Percentiles rank a stretch among this genome's conserved stretches.
These are phyloP conservation scores for Chaetodon auriga DNA, from an alignment of 2,113 vertebrate species.

Conservation along the genomic window DNA sequence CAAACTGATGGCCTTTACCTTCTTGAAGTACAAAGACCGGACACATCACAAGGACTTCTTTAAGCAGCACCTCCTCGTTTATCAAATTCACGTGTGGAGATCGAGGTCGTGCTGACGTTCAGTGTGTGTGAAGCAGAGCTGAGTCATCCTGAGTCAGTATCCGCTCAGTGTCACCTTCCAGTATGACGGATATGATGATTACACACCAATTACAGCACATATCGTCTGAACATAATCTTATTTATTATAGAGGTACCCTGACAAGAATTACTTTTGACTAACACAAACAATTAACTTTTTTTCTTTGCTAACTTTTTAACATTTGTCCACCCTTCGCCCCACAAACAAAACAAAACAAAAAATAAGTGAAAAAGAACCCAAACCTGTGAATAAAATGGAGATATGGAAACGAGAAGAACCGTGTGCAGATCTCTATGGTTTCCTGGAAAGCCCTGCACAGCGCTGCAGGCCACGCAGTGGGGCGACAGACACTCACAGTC, in stretches of 20 bases:
- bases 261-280: neutral
- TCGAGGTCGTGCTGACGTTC: neutral
- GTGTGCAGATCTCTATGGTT: neutral
- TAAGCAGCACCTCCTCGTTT: neutral
- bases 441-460: conserved; percentile 20
- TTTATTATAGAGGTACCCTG: neutral
- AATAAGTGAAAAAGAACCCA: too few relatives aligned
- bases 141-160: neutral
- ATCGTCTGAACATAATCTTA: neutral
- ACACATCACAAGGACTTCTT: neutral
- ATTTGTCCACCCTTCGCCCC: neutral
- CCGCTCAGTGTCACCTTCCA: neutral
- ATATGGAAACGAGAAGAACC: neutral
- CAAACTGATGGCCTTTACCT: neutral
- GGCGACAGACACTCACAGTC: conserved; percentile 20
- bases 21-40: neutral
- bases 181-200: neutral
- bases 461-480: conserved; percentile 5
- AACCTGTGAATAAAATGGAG: neutral
- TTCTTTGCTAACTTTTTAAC: neutral
- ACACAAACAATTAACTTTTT: too few relatives aligned
- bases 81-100: neutral
- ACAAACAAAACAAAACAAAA: neutral
- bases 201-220: neutral
- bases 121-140: neutral